Percentiles rank a stretch among this genome's conserved stretches.
Conservation (phyloP, 2,113 vertebrate species). For the Bubo scandiacus region DNA sequence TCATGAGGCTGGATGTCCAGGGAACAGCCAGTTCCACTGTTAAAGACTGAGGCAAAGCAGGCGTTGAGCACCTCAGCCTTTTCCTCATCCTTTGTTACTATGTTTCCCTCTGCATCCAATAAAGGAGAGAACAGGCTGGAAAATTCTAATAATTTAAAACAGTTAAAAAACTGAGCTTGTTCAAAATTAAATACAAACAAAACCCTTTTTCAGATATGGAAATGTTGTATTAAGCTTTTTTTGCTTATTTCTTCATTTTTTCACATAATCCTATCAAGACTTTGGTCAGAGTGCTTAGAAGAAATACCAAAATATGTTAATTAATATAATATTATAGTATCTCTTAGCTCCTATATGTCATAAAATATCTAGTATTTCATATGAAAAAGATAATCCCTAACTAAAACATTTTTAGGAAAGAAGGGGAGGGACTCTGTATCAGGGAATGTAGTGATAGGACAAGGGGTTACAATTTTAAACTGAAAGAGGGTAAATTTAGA, state of each 20-base stretch:
- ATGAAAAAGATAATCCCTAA: background rate
- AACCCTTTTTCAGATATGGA: background rate
- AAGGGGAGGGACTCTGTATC: too few species aligned
- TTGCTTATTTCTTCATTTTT: background rate
- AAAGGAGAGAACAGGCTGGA: background rate
- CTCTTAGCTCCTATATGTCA: background rate
- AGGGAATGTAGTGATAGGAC: too few species aligned
- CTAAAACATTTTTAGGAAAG: background rate
- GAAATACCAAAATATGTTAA: background rate
- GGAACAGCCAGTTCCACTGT: too few species aligned
- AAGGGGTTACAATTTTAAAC: too few species aligned
- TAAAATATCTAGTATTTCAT: background rate
- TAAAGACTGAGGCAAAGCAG: too few species aligned
- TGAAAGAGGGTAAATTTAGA: too few species aligned
- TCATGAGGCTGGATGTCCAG: too few species aligned
- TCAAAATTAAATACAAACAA: background rate
- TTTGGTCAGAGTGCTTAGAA: background rate
- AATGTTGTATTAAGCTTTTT: background rate
- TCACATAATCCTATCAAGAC: background rate
- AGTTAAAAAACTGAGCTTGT: background rate
- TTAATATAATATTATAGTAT: background rate
- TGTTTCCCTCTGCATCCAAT: too few species aligned
- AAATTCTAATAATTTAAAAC: background rate
- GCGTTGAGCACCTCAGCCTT: too few species aligned
- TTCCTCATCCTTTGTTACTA: too few species aligned